Conservation (phyloP, 2,797 vertebrate species). For the Coilia nasus region DNA sequence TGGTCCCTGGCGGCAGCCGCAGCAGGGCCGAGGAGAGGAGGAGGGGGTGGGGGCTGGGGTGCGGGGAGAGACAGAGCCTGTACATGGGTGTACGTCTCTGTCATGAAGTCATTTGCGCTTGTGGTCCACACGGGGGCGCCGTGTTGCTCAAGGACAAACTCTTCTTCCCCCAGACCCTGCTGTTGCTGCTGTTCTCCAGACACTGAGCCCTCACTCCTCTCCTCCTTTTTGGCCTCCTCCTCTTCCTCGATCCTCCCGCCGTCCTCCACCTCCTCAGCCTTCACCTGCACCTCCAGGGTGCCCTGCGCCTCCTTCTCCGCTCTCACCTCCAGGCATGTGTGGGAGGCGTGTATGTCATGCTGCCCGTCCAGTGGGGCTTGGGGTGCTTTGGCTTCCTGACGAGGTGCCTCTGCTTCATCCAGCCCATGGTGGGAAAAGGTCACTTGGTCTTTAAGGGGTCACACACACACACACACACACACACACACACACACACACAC, state of each 20-base stretch:
- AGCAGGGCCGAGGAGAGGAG: conserved; percentile 24
- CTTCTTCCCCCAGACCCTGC: background rate
- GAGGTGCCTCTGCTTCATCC: background rate
- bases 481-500: background rate
- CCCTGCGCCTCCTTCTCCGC: background rate
- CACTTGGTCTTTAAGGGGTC: background rate
- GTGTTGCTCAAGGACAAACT: conserved; percentile 37
- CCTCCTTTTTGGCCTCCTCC: conserved; percentile 42
- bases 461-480: background rate
- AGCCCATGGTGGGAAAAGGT: conserved; percentile 10
- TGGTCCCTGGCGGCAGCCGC: conserved; percentile 17
- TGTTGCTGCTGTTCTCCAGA: conserved; percentile 12
- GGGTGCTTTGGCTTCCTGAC: conserved; percentile 27
- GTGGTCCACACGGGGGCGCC: conserved; percentile 51
- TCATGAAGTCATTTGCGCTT: background rate
- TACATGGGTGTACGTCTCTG: conserved; percentile 43
- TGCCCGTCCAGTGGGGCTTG: conserved; percentile 26
- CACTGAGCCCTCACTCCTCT: conserved; percentile 25
- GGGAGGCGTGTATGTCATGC: background rate
- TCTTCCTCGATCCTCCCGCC: conserved; percentile 54
- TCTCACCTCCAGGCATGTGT: conserved; percentile 36
- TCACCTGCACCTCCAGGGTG: conserved; percentile 50
- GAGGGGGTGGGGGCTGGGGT: background rate
- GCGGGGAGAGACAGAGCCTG: conserved; percentile 36
- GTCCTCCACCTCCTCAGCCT: conserved; percentile 55